Conservation (phyloP, 2,113 vertebrate genomes). For the Prietella phreatophila region DNA sequence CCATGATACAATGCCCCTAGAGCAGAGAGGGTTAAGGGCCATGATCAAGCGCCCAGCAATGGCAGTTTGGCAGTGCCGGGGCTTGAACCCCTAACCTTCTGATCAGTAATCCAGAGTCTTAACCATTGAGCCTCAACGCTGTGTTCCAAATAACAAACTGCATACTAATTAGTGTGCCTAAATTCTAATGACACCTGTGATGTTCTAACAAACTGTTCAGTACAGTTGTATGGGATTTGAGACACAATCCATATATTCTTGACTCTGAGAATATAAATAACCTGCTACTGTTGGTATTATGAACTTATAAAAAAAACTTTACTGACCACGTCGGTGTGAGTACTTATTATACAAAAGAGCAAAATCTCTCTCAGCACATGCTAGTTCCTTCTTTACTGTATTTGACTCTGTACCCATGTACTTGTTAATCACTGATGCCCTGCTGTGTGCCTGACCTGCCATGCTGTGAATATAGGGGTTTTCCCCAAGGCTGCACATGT, state of each 20-base stretch:
- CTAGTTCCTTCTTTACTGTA: neutral
- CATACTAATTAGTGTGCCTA: neutral
- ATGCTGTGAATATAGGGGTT: neutral
- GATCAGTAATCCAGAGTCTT: too few relatives aligned
- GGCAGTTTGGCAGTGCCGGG: too few relatives aligned
- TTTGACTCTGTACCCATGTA: neutral
- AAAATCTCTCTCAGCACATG: neutral
- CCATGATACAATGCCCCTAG: too few relatives aligned
- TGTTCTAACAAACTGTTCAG: neutral
- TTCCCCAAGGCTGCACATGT: neutral
- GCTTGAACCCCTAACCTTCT: too few relatives aligned
- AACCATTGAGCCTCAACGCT: too few relatives aligned
- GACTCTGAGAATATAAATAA: neutral
- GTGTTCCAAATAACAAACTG: neutral
- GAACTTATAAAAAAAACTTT: neutral
- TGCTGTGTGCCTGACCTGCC: neutral
- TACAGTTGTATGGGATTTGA: neutral
- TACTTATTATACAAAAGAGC: neutral
- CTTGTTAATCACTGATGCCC: neutral
- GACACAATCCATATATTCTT: neutral
- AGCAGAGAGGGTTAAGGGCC: too few relatives aligned
- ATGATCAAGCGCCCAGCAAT: too few relatives aligned
- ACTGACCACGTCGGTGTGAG: neutral
- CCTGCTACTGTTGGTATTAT: neutral
- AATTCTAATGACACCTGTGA: neutral